Evolutionary conservation across 2,888 invertebrate species (phyloP).

Genomic region (Onchidella celtica): DNA sequence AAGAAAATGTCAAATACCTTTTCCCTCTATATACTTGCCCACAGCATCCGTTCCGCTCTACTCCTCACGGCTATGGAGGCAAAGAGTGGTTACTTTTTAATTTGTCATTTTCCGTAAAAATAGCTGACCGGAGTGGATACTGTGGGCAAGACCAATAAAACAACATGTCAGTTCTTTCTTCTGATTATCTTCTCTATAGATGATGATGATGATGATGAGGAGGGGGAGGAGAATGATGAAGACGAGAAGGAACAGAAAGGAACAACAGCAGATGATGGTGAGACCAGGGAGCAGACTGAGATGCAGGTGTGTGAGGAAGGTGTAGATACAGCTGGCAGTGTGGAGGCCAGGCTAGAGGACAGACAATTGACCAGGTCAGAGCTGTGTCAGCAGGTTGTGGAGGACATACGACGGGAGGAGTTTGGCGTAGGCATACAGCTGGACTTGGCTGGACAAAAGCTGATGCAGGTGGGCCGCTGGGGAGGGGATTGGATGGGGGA

Average conservation of each 20-base stretch:
- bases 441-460: slow-evolving; percentile 71
- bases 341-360: background rate
- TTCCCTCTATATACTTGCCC: too few relatives aligned
- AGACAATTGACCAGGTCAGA: slow-evolving; percentile 41
- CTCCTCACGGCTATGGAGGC: too few relatives aligned
- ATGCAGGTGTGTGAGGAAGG: slow-evolving; percentile 26
- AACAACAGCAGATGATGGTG: background rate
- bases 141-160: too few relatives aligned
- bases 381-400: slow-evolving; percentile 62
- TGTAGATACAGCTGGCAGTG: slow-evolving; percentile 33
- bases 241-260: slow-evolving; percentile 30
- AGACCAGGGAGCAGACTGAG: background rate
- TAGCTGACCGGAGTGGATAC: too few relatives aligned
- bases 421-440: slow-evolving; percentile 79
- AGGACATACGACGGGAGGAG: slow-evolving; percentile 77
- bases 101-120: too few relatives aligned
- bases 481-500: too few relatives aligned
- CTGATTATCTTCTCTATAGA: too few relatives aligned
- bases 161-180: background rate
- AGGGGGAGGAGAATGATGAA: slow-evolving; percentile 55
- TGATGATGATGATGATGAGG: too few relatives aligned
- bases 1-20: too few relatives aligned
- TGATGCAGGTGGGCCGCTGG: slow-evolving; percentile 71
- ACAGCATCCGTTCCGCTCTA: too few relatives aligned
- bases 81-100: too few relatives aligned